A percentile compares a stretch with the other conserved stretches of the same genome.
Conservation (phyloP, 2,888 invertebrate genomes). For the Drosophila eohydei region DNA sequence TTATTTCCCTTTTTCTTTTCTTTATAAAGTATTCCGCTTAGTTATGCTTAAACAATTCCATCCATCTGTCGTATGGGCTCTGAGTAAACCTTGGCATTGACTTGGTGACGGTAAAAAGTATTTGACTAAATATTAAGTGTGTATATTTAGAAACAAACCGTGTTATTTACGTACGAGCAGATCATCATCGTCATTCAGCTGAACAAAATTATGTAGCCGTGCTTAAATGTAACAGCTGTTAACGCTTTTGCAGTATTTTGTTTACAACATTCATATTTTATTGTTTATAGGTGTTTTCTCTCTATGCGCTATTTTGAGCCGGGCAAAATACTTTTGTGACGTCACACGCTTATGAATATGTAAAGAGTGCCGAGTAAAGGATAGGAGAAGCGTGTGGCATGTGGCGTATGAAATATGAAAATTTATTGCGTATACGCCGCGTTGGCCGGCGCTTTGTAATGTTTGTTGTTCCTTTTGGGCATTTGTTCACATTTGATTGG, state of each 20-base stretch:
- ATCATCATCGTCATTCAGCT: constrained; percentile 40
- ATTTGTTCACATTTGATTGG: constrained; percentile 66
- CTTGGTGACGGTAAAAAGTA: constrained; percentile 31
- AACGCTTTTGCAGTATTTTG: constrained; percentile 55
- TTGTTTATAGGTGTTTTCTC: constrained; percentile 58
- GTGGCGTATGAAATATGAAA: constrained; percentile 72
- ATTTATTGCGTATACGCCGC: constrained; percentile 78
- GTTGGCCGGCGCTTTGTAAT: constrained; percentile 30
- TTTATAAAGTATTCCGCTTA: background rate
- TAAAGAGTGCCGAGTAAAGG: background rate
- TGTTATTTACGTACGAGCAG: constrained; percentile 59
- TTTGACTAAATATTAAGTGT: constrained; percentile 41
- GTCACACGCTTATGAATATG: constrained; percentile 47
- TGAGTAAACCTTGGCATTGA: constrained; percentile 52
- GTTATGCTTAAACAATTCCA: background rate
- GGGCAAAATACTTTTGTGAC: constrained; percentile 43
- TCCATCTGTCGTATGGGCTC: constrained; percentile 23
- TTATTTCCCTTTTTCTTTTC: background rate
- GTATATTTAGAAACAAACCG: constrained; percentile 51
- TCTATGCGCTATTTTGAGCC: constrained; percentile 15
- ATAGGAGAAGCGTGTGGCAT: constrained; percentile 29
- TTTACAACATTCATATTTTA: constrained; percentile 67
- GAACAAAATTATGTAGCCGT: constrained; percentile 30
- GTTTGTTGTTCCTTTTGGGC: constrained; percentile 39
- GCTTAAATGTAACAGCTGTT: constrained; percentile 74